Evolutionary conservation across 2,113 vertebrate species (phyloP).

Genomic region (Campylorhamphus procurvoides): DNA sequence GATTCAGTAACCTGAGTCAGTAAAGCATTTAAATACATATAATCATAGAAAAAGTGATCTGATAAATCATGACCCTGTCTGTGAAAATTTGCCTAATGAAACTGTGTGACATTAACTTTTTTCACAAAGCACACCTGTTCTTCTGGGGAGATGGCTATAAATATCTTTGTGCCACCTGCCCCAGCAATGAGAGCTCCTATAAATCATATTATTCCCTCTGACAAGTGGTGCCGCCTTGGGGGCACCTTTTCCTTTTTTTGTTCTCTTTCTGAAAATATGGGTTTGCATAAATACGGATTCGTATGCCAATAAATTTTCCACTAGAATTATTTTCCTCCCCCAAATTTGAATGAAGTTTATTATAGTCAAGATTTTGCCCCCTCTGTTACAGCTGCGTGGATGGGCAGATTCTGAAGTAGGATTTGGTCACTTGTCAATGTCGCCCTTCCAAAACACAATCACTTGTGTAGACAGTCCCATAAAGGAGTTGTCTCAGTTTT

Average conservation of each 20-base stretch:
- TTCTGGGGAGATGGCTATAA: constrained; percentile 37
- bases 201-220: constrained; percentile 44
- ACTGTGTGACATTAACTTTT: constrained; percentile 54
- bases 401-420: background rate
- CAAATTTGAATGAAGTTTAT: background rate
- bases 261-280: background rate
- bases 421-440: background rate
- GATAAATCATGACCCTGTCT: constrained; percentile 7
- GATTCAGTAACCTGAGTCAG: background rate
- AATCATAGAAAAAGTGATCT: background rate
- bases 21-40: background rate
- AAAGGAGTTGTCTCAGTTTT: background rate
- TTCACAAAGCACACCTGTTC: constrained; percentile 62
- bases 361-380: background rate
- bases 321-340: background rate
- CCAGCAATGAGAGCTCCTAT: constrained; percentile 22
- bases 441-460: background rate
- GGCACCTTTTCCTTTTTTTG: background rate
- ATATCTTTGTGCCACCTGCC: constrained; percentile 56
- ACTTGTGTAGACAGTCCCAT: background rate
- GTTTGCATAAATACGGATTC: constrained; percentile 1
- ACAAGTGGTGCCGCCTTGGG: background rate
- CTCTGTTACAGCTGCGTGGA: accelerated
- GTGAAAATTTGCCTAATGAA: constrained; percentile 37
- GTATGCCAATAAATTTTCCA: background rate